A percentile compares a stretch with the other conserved stretches of the same genome.
Evolutionary conservation across 64 coral and sea anemone genomes (phyloP).

Genomic region (Montipora foliosa): DNA sequence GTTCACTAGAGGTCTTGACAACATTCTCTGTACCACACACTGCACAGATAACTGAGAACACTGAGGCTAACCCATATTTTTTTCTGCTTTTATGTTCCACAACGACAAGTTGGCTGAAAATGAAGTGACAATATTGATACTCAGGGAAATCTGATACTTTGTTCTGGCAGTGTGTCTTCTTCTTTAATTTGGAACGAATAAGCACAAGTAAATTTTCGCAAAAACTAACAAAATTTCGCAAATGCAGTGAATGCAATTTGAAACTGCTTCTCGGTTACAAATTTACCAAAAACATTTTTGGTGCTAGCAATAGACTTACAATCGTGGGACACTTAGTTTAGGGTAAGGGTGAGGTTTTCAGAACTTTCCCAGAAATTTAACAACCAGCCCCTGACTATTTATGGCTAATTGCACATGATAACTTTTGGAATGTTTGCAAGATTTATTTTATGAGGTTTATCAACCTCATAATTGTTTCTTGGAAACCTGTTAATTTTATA

Average conservation of each 20-base stretch:
- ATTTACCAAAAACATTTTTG: not conserved
- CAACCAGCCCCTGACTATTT: not conserved
- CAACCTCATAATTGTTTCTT: too few species aligned
- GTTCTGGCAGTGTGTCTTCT: not conserved
- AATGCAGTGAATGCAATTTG: too few species aligned
- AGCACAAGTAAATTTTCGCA: too few species aligned
- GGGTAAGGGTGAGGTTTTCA: conserved; percentile 7
- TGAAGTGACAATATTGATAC: not conserved
- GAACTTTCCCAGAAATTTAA: conserved; percentile 4
- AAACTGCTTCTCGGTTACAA: conserved; percentile 9
- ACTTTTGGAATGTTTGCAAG: not conserved
- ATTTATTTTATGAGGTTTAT: not conserved
- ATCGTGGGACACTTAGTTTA: not conserved
- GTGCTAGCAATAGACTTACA: not conserved
- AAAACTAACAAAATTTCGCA: too few species aligned
- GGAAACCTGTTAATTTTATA: too few species aligned
- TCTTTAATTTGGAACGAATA: not conserved
- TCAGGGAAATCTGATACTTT: conserved; percentile 9
- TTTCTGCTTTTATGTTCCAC: conserved; percentile 35
- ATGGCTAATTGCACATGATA: not conserved
- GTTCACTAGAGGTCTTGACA: conserved; percentile 56
- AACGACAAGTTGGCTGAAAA: conserved; percentile 19
- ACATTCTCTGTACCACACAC: conserved; percentile 47
- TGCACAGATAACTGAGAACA: conserved; percentile 50
- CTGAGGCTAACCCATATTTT: conserved; percentile 28